These are phyloP conservation scores for Polydesmus complanatus DNA, from an alignment of 2,888 invertebrate species.

Conservation along the genomic window DNA sequence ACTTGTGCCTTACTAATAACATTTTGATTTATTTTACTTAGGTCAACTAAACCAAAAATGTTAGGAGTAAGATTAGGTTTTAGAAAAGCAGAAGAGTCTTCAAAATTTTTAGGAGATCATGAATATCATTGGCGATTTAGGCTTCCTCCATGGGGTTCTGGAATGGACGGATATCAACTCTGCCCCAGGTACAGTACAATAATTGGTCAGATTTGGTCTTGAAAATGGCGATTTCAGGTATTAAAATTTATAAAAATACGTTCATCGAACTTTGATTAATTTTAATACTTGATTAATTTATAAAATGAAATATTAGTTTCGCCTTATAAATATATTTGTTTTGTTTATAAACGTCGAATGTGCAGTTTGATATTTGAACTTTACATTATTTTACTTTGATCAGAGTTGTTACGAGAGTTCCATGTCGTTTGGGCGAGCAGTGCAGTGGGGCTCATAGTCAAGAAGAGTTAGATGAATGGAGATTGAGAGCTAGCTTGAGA, in stretches of 20 bases:
- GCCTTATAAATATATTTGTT: no score
- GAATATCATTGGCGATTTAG: not conserved
- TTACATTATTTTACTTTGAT: no score
- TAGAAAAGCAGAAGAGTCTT: not conserved
- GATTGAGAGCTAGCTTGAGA: constrained; percentile 52
- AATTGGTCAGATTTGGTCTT: no score
- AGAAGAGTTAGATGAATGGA: constrained; percentile 59
- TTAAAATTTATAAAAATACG: no score
- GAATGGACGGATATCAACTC: constrained; percentile 4
- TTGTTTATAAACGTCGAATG: no score
- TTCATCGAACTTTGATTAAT: no score
- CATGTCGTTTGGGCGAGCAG: constrained; percentile 52
- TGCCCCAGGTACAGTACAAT: constrained; percentile 8
- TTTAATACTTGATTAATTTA: no score
- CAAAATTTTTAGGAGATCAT: not conserved
- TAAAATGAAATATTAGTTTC: no score
- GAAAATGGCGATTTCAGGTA: no score
- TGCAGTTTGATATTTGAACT: no score
- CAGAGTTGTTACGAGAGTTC: constrained; percentile 8
- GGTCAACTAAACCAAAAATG: not conserved
- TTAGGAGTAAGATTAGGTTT: not conserved
- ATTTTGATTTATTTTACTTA: not conserved
- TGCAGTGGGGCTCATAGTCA: constrained; percentile 60
- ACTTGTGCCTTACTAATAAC: no score
- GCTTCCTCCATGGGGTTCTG: constrained; percentile 5